Evolutionary conservation across 2,797 vertebrate genomes (phyloP), one percentile per base, ranked within the genome.

Genomic region (Poecilia wingei): DNA sequence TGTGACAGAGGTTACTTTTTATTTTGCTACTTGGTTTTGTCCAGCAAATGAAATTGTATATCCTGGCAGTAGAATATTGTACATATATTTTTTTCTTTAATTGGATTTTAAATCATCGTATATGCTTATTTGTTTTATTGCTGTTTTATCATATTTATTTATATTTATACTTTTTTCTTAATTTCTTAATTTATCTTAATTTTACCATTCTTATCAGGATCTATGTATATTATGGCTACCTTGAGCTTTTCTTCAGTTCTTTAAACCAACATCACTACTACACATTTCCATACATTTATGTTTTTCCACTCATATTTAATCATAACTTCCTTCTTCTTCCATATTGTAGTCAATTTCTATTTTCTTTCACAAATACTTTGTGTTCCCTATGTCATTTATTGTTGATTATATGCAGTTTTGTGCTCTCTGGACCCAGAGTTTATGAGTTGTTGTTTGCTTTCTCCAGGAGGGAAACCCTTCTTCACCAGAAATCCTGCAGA

Each of bases 401-500:
- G 43, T 33, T 10, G 9, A 59, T 10, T 36, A 22, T 69, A 20
- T n/a, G 16, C 6, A 72, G 45, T 14, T 8, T 4, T 71, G 6
- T 71, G 68, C 3, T 31, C 12, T 70, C 5, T 70, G 59, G 59
- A 51, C 51, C 74, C n/a, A 36, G 14, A 18, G 39, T 5, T 71
- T 82, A 61, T 68, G 22, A 28, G 10, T 31, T 77, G 13, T 79
- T 79, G 39, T 20, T 72, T 36, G 22, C 0, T 45, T 0, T 84
- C 64, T 80, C 46, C 81, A 96, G 95, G 96, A 96, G 98, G 96
- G 89, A 99, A 99, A 94, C 97, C 98, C 1, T 99, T 99, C 96
- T 99, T 99, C 90, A 99, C 98, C 1, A 95, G 98, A 89, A 99
- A 99, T 86, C 98, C 98, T 20, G 98, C 98, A 6, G 98, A 99